Percentiles rank a stretch among this genome's conserved stretches.
These are phyloP conservation scores for Drosophila mayaguana DNA, from an alignment of 2,888 invertebrate genomes.

Conservation along the genomic window DNA sequence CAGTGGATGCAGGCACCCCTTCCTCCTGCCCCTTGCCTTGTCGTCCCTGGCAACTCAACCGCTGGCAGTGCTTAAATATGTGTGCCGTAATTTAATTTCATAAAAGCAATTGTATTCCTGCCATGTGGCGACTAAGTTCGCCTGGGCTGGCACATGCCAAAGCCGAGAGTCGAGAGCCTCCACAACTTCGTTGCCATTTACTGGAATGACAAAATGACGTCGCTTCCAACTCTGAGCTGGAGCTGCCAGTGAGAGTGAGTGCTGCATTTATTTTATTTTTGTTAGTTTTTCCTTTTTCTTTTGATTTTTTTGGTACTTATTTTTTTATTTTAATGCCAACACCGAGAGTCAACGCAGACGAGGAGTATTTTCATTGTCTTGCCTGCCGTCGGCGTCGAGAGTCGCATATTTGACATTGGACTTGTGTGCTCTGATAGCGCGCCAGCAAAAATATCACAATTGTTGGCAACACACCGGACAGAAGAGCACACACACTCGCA, in stretches of 20 bases:
- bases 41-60: not conserved
- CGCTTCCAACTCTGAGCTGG: slow-evolving; percentile 45
- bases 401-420: slow-evolving; percentile 78
- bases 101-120: slow-evolving; percentile 76
- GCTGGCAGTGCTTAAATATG: slow-evolving; percentile 63
- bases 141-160: slow-evolving; percentile 11
- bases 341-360: slow-evolving; percentile 58
- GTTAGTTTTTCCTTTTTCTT: not conserved
- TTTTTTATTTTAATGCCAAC: slow-evolving; percentile 67
- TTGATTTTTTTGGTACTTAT: no score
- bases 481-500: slow-evolving; percentile 32
- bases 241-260: slow-evolving; percentile 46
- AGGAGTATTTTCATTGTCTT: slow-evolving; percentile 78
- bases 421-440: slow-evolving; percentile 73
- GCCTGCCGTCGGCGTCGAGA: slow-evolving; percentile 57
- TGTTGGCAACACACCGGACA: slow-evolving; percentile 71
- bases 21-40: not conserved
- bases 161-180: slow-evolving; percentile 25
- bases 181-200: slow-evolving; percentile 57
- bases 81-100: slow-evolving; percentile 77
- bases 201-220: slow-evolving; percentile 73
- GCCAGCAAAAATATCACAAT: slow-evolving; percentile 76
- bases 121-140: slow-evolving; percentile 66
- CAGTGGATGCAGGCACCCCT: slow-evolving; percentile 30
- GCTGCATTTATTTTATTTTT: slow-evolving; percentile 65